These are phyloP conservation scores for Melierax canorus DNA, from an alignment of 2,113 vertebrate genomes.

Conservation along the genomic window DNA sequence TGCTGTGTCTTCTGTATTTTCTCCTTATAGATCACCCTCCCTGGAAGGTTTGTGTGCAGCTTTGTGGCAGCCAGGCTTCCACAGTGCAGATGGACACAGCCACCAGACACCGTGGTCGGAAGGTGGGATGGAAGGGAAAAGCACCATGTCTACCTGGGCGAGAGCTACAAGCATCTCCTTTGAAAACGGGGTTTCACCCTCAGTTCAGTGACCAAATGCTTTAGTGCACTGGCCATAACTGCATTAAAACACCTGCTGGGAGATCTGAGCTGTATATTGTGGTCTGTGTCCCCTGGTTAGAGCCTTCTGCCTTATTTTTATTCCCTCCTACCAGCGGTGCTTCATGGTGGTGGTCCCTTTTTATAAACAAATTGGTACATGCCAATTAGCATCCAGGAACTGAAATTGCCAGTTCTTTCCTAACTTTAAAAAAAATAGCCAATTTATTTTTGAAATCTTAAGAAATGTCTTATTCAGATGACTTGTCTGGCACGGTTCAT, in stretches of 20 bases:
- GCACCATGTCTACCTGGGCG: not conserved
- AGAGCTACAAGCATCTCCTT: not conserved
- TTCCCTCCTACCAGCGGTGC: not conserved
- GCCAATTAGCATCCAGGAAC: not conserved
- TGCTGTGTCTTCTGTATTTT: not conserved
- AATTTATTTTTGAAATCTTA: not conserved
- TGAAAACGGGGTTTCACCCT: not conserved
- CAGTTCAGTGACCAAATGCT: not conserved
- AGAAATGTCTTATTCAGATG: not conserved
- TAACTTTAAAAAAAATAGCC: not conserved
- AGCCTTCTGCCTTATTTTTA: not conserved
- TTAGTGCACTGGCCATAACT: not conserved
- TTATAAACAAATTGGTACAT: not conserved
- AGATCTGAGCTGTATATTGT: not conserved
- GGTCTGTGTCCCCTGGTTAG: not conserved
- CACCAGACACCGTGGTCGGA: rapidly evolving
- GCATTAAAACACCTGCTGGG: not conserved
- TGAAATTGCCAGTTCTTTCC: not conserved
- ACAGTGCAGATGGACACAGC: not conserved
- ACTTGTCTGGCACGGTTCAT: not conserved
- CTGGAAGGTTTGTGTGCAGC: not conserved
- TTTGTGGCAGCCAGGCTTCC: not conserved
- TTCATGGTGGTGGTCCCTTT: not conserved
- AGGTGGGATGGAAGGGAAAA: not conserved
- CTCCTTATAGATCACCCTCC: not conserved